A percentile compares a stretch with the other conserved stretches of the same genome.
phyloP scores from a whole-genome alignment of 2,888 invertebrate species.

The Caenorhabditis sp. region DNA sequence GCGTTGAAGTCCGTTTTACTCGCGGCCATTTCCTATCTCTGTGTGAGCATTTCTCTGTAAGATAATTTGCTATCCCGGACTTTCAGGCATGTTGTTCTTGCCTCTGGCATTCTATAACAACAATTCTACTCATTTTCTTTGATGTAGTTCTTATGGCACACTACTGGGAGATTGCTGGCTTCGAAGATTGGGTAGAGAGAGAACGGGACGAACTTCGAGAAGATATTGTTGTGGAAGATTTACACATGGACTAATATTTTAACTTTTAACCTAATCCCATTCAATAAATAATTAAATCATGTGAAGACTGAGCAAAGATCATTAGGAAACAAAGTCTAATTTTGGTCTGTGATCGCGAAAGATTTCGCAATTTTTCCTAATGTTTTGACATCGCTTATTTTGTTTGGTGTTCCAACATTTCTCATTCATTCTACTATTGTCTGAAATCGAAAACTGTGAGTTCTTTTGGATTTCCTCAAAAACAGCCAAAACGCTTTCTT shows the following conservation, averaged over 20 bases:
- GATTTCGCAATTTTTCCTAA: conserved; percentile 60
- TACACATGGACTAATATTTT: conserved; percentile 29
- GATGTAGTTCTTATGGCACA: conserved; percentile 34
- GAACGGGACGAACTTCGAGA: not conserved
- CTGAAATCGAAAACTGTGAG: conserved; percentile 23
- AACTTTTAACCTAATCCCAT: no score
- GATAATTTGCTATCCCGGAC: not conserved
- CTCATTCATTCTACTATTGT: conserved; percentile 16
- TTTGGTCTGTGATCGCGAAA: not conserved
- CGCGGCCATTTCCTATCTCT: not conserved
- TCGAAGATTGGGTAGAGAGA: conserved; percentile 14
- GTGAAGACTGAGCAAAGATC: no score
- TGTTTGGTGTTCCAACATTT: not conserved
- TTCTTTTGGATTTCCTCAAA: conserved; percentile 19
- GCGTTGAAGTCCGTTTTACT: conserved; percentile 21
- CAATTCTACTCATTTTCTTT: not conserved
- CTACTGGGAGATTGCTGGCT: conserved; percentile 34
- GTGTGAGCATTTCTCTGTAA: conserved; percentile 2
- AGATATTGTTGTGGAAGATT: not conserved
- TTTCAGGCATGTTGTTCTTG: conserved; percentile 2
- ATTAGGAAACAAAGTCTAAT: not conserved
- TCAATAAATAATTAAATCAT: no score
- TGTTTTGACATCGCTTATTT: conserved; percentile 32
- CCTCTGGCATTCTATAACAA: conserved; percentile 8
- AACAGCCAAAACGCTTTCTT: no score